phyloP scores from a whole-genome alignment of 2,797 vertebrate genomes.

The Threskiornis aethiopicus region DNA sequence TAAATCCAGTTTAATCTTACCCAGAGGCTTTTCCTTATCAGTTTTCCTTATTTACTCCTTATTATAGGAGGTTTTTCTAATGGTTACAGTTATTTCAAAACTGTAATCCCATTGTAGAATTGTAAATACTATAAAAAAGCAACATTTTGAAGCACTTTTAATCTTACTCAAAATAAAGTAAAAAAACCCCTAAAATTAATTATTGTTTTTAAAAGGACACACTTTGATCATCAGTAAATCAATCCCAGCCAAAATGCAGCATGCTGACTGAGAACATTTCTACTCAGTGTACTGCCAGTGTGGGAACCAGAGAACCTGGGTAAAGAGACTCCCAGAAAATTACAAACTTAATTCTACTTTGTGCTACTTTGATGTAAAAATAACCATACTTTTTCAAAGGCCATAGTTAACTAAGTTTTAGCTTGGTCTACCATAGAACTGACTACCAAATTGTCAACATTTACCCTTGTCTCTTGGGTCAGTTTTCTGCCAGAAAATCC shows the following conservation, averaged over 20 bases:
- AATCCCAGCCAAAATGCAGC: background rate
- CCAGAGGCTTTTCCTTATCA: background rate
- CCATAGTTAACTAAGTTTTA: background rate
- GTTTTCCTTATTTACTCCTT: background rate
- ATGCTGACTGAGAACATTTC: background rate
- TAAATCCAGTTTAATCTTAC: background rate
- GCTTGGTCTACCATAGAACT: background rate
- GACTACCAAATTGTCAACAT: background rate
- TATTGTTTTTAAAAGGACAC: background rate
- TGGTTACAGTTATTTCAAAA: background rate
- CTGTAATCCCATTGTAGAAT: background rate
- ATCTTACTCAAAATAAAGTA: background rate
- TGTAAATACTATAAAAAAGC: background rate
- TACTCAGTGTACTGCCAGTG: accelerated
- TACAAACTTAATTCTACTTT: background rate
- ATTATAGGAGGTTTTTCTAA: background rate
- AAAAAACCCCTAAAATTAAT: background rate
- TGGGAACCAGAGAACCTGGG: background rate
- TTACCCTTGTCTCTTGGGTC: background rate
- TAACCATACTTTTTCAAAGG: background rate
- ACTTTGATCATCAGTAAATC: background rate
- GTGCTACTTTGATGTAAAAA: background rate
- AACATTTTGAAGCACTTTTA: background rate
- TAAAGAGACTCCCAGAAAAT: background rate
- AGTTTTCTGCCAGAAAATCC: background rate